Percentiles rank a stretch among this genome's conserved stretches.
phyloP scores from a whole-genome alignment of 2,113 vertebrate species.

The Trichechus manatus region DNA sequence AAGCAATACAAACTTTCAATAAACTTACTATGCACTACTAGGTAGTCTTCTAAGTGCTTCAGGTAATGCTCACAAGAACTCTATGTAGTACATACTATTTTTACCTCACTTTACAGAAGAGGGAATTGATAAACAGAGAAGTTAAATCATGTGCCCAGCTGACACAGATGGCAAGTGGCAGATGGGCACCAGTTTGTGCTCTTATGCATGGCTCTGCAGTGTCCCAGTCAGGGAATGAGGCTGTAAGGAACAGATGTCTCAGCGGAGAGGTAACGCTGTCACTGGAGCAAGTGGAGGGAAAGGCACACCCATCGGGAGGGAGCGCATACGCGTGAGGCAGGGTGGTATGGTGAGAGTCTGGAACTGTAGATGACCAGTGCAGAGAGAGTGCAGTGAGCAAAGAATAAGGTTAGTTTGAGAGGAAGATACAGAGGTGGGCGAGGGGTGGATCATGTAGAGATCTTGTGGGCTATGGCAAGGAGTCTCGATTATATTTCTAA shows the following conservation, averaged over 20 bases:
- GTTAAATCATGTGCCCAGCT: background rate
- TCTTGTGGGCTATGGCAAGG: background rate
- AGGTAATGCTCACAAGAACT: background rate
- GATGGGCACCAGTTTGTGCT: background rate
- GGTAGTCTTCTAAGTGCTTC: background rate
- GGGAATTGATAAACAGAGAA: background rate
- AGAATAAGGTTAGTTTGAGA: background rate
- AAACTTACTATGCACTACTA: background rate
- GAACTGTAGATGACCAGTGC: background rate
- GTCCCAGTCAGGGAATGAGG: background rate
- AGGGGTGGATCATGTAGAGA: background rate
- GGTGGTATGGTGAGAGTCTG: fast-evolving
- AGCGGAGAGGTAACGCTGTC: background rate
- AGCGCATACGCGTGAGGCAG: background rate
- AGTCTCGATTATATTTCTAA: background rate
- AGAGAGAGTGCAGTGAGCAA: background rate
- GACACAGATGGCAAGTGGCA: background rate
- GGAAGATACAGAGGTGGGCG: background rate
- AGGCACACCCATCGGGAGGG: background rate
- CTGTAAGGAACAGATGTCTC: background rate
- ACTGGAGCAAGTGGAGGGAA: background rate
- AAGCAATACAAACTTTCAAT: background rate
- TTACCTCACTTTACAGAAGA: background rate
- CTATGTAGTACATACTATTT: background rate
- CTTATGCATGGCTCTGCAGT: background rate